phyloP scores from a whole-genome alignment of 2,888 invertebrate species.

The Gymnoscelis rufifasciata region DNA sequence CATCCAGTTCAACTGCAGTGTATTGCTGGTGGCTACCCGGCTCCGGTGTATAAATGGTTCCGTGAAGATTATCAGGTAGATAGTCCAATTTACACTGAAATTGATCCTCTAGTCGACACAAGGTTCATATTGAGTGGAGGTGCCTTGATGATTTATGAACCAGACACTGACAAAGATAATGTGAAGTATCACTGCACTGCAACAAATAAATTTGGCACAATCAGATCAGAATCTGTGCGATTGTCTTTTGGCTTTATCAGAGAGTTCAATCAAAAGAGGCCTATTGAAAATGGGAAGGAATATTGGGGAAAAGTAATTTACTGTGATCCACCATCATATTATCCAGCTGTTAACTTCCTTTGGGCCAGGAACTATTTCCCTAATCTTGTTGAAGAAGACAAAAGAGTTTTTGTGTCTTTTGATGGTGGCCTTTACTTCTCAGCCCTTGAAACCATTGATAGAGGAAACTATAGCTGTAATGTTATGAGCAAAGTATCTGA shows the following conservation, averaged over 20 bases:
- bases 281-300: conserved; percentile 90
- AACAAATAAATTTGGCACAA: conserved; percentile 91
- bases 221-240: conserved; percentile 92
- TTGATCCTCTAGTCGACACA: conserved; percentile 86
- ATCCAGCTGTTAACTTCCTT: conserved; percentile 91
- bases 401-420: conserved; percentile 93
- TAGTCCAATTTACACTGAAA: conserved; percentile 82
- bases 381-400: conserved; percentile 95
- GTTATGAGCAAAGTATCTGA: conserved; percentile 92
- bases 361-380: conserved; percentile 95
- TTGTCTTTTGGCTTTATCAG: conserved; percentile 93
- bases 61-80: conserved; percentile 92
- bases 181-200: conserved; percentile 96
- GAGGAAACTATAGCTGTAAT: conserved; percentile 94
- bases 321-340: conserved; percentile 96
- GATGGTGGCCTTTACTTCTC: conserved; percentile 98
- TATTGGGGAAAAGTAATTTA: conserved; percentile 96
- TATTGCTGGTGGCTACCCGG: conserved; percentile 91
- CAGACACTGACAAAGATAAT: conserved; percentile 88
- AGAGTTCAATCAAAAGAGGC: conserved; percentile 93
- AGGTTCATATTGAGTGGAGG: conserved; percentile 95
- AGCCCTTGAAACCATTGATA: conserved; percentile 92
- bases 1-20: conserved; percentile 90
- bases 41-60: conserved; percentile 94
- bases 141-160: conserved; percentile 91